Evolutionary conservation across 2,113 vertebrate species (phyloP).

Genomic region (Pseudorhombus dupliciocellatus): DNA sequence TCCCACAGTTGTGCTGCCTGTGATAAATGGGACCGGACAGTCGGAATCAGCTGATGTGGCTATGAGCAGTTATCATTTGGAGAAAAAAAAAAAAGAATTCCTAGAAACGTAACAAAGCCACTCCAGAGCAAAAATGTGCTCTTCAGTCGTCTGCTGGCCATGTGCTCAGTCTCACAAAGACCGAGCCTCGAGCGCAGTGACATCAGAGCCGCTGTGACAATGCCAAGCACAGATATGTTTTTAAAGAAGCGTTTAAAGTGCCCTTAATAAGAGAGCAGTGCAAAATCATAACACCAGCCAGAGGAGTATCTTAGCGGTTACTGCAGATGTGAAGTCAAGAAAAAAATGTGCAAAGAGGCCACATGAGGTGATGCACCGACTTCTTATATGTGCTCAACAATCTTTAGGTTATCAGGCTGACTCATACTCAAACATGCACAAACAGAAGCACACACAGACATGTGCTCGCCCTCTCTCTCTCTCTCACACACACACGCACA

Average conservation of each 20-base stretch:
- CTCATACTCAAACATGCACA: conserved; percentile 41
- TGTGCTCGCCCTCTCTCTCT: background rate
- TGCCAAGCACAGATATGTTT: background rate
- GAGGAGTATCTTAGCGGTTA: background rate
- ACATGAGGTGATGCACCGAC: conserved; percentile 14
- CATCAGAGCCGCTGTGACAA: background rate
- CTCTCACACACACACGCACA: conserved; percentile 31
- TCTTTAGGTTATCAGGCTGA: conserved; percentile 40
- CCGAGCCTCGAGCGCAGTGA: background rate
- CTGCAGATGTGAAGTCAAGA: background rate
- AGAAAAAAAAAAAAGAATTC: background rate
- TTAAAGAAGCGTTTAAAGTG: conserved; percentile 11
- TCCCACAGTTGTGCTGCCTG: background rate
- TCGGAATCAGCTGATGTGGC: background rate
- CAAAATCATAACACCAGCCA: background rate
- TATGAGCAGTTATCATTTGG: background rate
- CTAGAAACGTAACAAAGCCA: background rate
- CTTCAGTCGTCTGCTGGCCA: background rate
- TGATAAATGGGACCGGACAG: background rate
- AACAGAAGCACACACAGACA: conserved; percentile 14
- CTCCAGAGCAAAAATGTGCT: background rate
- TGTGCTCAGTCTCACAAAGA: background rate
- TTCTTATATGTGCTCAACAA: conserved; percentile 7
- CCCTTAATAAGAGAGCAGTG: background rate
- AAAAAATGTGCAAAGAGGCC: background rate